Evolutionary conservation across 2,113 vertebrate genomes (phyloP).

Genomic region (Xiphophorus maculatus): DNA sequence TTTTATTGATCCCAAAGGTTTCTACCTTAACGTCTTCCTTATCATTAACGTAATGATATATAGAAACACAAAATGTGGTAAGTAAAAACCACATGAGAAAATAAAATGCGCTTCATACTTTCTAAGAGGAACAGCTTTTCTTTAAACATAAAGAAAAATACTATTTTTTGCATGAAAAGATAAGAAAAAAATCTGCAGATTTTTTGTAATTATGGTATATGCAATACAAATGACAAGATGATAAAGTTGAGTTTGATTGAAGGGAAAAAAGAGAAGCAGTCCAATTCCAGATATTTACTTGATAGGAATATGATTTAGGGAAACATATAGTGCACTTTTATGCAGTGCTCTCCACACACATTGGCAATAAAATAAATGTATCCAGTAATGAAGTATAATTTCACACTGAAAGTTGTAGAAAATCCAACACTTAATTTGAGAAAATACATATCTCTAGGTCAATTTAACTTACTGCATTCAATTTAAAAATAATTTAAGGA

Average conservation of each 20-base stretch:
- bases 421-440: too few relatives aligned
- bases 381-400: neutral
- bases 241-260: slow-evolving; percentile 3
- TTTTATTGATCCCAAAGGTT: neutral
- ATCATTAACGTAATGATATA: neutral
- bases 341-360: neutral
- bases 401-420: too few relatives aligned
- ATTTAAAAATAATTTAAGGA: too few relatives aligned
- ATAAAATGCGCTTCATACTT: neutral
- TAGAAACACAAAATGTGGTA: neutral
- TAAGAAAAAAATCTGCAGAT: neutral
- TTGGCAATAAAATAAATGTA: neutral
- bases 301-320: neutral
- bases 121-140: neutral
- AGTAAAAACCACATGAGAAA: neutral
- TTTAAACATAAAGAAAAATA: neutral
- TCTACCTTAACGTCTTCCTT: neutral
- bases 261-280: neutral
- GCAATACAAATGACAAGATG: slow-evolving; percentile 5
- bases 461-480: too few relatives aligned
- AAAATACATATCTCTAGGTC: too few relatives aligned
- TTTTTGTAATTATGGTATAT: neutral
- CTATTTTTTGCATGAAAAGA: too few relatives aligned
- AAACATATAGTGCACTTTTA: neutral
- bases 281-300: neutral